Evolutionary conservation across 2,888 invertebrate genomes (phyloP).

Genomic region (Metacarcinus magister): DNA sequence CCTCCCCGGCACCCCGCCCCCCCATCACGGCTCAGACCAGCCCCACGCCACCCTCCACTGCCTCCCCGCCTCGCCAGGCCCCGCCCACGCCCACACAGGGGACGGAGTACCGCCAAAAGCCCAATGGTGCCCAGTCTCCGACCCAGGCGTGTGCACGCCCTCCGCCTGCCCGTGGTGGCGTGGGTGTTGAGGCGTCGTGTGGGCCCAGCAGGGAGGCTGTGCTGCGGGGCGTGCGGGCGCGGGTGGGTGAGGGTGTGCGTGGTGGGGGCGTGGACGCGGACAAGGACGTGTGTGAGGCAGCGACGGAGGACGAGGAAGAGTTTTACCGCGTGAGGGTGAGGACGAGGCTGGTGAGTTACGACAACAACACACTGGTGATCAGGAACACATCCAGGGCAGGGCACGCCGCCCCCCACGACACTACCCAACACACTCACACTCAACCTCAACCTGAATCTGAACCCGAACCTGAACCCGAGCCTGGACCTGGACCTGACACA

Average conservation of each 20-base stretch:
- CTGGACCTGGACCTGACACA: background rate
- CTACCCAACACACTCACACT: background rate
- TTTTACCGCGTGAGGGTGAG: constrained; percentile 77
- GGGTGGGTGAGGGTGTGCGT: constrained; percentile 49
- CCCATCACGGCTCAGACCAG: background rate
- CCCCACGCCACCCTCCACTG: background rate
- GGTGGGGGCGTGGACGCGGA: constrained; percentile 70
- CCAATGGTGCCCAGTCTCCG: background rate
- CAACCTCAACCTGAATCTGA: background rate
- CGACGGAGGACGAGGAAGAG: constrained; percentile 66
- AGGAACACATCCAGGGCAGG: constrained; percentile 71
- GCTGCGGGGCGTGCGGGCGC: constrained; percentile 64
- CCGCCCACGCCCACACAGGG: background rate
- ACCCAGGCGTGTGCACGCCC: background rate
- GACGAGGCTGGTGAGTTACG: constrained; percentile 78
- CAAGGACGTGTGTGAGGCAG: constrained; percentile 78
- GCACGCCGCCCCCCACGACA: background rate
- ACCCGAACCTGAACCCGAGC: background rate
- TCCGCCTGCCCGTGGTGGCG: background rate
- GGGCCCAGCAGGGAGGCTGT: constrained; percentile 48
- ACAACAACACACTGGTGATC: constrained; percentile 77
- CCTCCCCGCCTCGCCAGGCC: background rate
- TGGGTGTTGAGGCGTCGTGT: background rate
- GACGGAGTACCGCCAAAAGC: background rate
- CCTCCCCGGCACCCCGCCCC: background rate